Base-by-base conservation (phyloP, 1,140 invertebrate species). In the Zaprionus africanus region DNA sequence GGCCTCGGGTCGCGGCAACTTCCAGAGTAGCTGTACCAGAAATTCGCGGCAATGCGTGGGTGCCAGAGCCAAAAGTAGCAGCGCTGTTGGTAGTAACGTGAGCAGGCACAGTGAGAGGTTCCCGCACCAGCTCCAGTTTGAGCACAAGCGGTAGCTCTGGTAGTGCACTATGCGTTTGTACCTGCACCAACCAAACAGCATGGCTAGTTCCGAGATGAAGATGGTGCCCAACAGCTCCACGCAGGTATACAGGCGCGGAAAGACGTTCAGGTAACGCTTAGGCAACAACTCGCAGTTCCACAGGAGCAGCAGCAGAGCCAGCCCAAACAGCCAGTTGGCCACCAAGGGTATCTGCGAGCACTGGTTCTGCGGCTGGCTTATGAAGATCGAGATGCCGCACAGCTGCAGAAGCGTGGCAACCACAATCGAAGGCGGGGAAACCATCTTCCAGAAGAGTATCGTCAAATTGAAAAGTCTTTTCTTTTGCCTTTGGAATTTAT, bases 241-340 rank as follows among this genome's bases (percentile, higher is more conserved):
- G 9, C 49, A 22, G 19, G 13, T 51, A 6, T 76, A 54, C 11
- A 80, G 0, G 49, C 41, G 17, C 0, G 81, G 81, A 15, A 68
- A 58, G 26, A 19, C 4, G 1, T 31, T 31, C 53, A 19, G 17
- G 2, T 38, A 72, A 0, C 49, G 36, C 11, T 38, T 57, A 1
- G 81, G 81, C 13, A 83, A 15, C 15, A 84, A 19, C n/a, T 84
- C 57, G 2, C 36, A 66, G 1, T 69, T 49, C 72, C 76, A 69
- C 2, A 83, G 49, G 9, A 80, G 12, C 38, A 84, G 17, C 31
- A 76, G 24, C 24, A 43, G 53, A 34, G 49, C 38, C 26, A 66
- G 12, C 7, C 63, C 41, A 36, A 80, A 84, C n/a, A 83, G 19
- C 24, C 24, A 22, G n/a, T 51, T 51, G 26, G 66, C 59, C 43